phyloP scores from a whole-genome alignment of 2,888 invertebrate species.

The Formica aserva region DNA sequence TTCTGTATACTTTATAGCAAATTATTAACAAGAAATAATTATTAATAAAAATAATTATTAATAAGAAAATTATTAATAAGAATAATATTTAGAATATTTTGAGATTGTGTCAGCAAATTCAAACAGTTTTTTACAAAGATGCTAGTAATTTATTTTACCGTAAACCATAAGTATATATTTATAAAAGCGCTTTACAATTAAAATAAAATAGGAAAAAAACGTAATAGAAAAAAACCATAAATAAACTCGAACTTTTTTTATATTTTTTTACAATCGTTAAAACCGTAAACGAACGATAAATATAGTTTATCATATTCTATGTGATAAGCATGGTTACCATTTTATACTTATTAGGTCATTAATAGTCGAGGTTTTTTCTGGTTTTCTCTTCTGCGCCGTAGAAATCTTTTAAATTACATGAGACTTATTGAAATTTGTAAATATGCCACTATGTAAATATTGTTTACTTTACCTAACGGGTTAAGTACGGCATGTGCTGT shows the following conservation, averaged over 20 bases:
- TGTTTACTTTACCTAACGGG: constrained; percentile 61
- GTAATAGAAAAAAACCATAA: background rate
- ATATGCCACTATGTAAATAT: constrained; percentile 46
- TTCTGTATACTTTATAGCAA: background rate
- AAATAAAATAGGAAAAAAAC: background rate
- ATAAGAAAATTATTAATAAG: background rate
- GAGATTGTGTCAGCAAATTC: background rate
- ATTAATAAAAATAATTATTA: background rate
- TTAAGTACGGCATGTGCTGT: constrained; percentile 58
- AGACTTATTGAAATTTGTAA: constrained; percentile 23
- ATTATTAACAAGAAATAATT: background rate
- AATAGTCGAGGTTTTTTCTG: constrained; percentile 3
- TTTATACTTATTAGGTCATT: constrained; percentile 24
- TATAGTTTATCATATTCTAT: background rate
- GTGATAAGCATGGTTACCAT: constrained; percentile 14
- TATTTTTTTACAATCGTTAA: background rate
- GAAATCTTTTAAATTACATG: constrained; percentile 18
- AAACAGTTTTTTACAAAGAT: background rate
- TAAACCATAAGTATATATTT: background rate
- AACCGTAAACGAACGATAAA: constrained; percentile 19
- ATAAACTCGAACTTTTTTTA: background rate
- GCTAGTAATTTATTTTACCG: background rate
- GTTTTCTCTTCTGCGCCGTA: background rate
- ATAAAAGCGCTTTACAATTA: background rate
- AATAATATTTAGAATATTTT: background rate